Percentiles rank a stretch among this genome's conserved stretches.
phyloP scores from a whole-genome alignment of 2,113 vertebrate species.

The Gallinago media region DNA sequence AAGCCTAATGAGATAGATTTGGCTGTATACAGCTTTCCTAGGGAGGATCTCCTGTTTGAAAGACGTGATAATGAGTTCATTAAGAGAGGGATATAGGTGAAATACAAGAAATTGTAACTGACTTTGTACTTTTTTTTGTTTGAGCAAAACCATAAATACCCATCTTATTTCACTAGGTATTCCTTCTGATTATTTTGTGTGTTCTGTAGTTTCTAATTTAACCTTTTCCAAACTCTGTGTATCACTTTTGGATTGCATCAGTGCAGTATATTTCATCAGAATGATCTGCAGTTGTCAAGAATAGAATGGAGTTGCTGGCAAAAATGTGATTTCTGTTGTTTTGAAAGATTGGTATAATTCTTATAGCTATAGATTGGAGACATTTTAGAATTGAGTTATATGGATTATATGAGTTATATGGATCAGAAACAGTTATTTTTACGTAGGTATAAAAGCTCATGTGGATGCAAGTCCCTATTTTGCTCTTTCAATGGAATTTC shows the following conservation, averaged over 20 bases:
- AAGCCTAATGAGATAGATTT: neutral
- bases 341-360: neutral
- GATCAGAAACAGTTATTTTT: neutral
- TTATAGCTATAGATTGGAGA: neutral
- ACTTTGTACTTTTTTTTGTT: neutral
- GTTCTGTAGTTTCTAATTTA: neutral
- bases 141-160: neutral
- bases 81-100: neutral
- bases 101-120: neutral
- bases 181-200: neutral
- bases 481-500: neutral
- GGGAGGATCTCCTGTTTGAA: conserved; percentile 9
- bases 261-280: neutral
- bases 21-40: neutral
- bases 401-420: neutral
- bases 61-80: neutral
- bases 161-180: neutral
- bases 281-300: neutral
- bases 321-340: neutral
- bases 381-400: neutral
- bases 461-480: neutral
- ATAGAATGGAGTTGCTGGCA: neutral
- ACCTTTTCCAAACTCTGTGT: neutral
- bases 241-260: neutral
- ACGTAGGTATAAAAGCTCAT: neutral